A percentile compares a stretch with the other conserved stretches of the same genome.
Conservation (phyloP, 1,140 invertebrate genomes). For the roundworm (Caenorhabditis elegans) region WBcel235 BX284605.5:9472001-9472500, state of each 20-base stretch:
- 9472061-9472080: background rate
- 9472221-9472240: slow-evolving; percentile 43
- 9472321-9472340: slow-evolving; percentile 12
- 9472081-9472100: too few relatives aligned
- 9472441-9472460: background rate
- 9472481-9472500: slow-evolving; percentile 50
- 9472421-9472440: background rate
- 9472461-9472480: background rate
- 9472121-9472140: too few relatives aligned
- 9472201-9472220: slow-evolving; percentile 51
- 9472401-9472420: background rate
- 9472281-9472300: slow-evolving; percentile 38
- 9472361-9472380: slow-evolving; percentile 33
- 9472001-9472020: slow-evolving; percentile 3
- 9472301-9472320: background rate
- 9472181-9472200: slow-evolving; percentile 50
- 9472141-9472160: too few relatives aligned
- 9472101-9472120: too few relatives aligned
- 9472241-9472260: slow-evolving; percentile 49
- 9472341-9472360: slow-evolving; percentile 37
- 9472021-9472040: background rate
- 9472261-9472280: slow-evolving; percentile 49
- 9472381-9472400: background rate
- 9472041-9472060: background rate
- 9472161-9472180: background rate